phyloP scores from a whole-genome alignment of 2,888 invertebrate genomes.

The Gandaritis pyraliata region DNA sequence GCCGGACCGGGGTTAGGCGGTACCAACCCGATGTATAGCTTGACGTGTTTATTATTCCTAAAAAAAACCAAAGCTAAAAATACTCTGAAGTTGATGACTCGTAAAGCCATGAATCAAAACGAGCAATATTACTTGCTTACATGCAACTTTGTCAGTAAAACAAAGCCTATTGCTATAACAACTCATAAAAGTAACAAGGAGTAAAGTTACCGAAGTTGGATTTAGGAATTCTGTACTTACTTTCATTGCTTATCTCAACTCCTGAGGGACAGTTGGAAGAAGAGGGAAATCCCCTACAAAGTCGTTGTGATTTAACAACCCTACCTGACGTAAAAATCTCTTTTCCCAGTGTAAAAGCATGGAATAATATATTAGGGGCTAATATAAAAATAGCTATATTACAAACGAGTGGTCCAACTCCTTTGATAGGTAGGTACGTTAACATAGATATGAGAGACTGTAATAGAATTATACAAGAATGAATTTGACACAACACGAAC shows the following conservation, averaged over 20 bases:
- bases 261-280: slow-evolving; percentile 63
- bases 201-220: slow-evolving; percentile 54
- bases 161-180: slow-evolving; percentile 46
- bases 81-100: not conserved
- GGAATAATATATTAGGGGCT: too few relatives aligned
- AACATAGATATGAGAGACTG: too few relatives aligned
- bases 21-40: too few relatives aligned
- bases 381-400: too few relatives aligned
- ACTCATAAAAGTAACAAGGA: slow-evolving; percentile 54
- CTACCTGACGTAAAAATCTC: slow-evolving; percentile 27
- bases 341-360: too few relatives aligned
- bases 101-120: slow-evolving; percentile 1
- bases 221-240: slow-evolving; percentile 48
- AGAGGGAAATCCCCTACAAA: slow-evolving; percentile 55
- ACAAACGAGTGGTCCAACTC: too few relatives aligned
- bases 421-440: too few relatives aligned
- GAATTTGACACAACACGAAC: too few relatives aligned
- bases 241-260: slow-evolving; percentile 66
- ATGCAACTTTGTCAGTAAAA: slow-evolving; percentile 42
- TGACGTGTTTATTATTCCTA: too few relatives aligned
- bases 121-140: slow-evolving; percentile 12
- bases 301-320: slow-evolving; percentile 47
- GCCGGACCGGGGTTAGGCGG: too few relatives aligned
- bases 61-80: too few relatives aligned
- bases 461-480: too few relatives aligned